These are phyloP conservation scores for Anthoptus insignis DNA, from an alignment of 2,888 invertebrate genomes.

Conservation along the genomic window DNA sequence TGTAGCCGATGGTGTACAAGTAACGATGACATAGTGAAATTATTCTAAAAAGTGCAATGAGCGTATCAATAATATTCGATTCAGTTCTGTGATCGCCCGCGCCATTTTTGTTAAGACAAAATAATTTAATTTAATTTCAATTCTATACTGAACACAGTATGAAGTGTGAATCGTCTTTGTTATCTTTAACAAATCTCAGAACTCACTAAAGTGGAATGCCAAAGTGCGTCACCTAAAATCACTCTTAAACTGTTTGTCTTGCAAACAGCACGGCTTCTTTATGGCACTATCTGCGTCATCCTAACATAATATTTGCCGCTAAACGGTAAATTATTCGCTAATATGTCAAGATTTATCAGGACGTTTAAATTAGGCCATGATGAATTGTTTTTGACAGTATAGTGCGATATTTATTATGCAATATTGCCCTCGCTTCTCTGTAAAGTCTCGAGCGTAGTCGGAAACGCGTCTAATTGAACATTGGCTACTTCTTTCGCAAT, in stretches of 20 bases:
- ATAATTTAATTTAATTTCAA: no score
- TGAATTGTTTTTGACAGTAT: conserved; percentile 58
- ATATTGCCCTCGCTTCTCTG: no score
- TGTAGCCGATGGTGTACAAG: no score
- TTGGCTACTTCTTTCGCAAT: no score
- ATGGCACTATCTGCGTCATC: conserved; percentile 67
- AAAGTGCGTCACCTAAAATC: conserved; percentile 29
- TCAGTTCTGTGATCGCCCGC: no score
- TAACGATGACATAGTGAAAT: no score
- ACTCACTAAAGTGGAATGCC: neutral
- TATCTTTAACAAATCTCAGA: conserved; percentile 12
- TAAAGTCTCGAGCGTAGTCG: no score
- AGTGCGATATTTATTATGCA: conserved; percentile 52
- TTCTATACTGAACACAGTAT: no score
- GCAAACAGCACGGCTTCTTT: conserved; percentile 56
- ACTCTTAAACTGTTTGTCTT: conserved; percentile 53
- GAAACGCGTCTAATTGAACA: no score
- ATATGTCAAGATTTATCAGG: conserved; percentile 78
- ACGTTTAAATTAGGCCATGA: conserved; percentile 67
- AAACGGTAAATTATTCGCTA: conserved; percentile 67
- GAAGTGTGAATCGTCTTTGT: neutral
- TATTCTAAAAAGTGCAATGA: no score
- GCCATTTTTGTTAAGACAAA: no score
- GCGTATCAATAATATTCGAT: no score
- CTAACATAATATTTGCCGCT: conserved; percentile 60